Evolutionary conservation across 2,113 vertebrate species (phyloP).

Genomic region (Arvicanthis niloticus): DNA sequence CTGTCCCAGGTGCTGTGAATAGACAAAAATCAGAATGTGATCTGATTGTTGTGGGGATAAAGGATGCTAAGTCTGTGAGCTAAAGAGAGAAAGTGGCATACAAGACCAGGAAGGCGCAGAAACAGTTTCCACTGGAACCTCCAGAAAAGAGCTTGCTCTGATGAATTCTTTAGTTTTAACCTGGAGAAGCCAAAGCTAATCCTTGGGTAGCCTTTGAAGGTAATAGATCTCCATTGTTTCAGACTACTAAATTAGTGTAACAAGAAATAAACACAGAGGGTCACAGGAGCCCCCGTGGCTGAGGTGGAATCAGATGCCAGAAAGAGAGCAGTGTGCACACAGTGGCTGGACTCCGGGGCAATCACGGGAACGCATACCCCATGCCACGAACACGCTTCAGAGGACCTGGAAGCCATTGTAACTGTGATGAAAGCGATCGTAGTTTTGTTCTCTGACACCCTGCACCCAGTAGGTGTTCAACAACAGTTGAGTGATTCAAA

Average conservation of each 20-base stretch:
- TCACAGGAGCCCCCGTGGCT: neutral
- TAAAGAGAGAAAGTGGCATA: neutral
- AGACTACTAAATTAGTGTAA: neutral
- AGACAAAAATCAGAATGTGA: neutral
- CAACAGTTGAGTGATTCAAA: neutral
- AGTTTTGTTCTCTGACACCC: neutral
- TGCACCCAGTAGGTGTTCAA: neutral
- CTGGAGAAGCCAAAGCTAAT: neutral
- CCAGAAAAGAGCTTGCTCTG: neutral
- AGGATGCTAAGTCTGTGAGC: neutral
- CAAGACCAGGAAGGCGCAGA: neutral
- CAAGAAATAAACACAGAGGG: neutral
- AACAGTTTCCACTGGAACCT: neutral
- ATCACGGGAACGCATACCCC: neutral
- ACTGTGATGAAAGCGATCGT: neutral
- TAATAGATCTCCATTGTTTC: neutral
- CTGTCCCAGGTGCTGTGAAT: neutral
- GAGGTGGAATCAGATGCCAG: neutral
- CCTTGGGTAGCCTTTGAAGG: neutral
- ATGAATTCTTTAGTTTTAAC: neutral
- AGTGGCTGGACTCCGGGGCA: neutral
- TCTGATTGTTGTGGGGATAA: neutral
- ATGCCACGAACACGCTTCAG: rapidly evolving
- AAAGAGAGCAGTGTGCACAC: rapidly evolving
- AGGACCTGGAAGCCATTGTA: neutral